These are phyloP conservation scores for Dendrocincla tyrannina DNA, from an alignment of 2,797 vertebrate genomes.

Conservation along the genomic window DNA sequence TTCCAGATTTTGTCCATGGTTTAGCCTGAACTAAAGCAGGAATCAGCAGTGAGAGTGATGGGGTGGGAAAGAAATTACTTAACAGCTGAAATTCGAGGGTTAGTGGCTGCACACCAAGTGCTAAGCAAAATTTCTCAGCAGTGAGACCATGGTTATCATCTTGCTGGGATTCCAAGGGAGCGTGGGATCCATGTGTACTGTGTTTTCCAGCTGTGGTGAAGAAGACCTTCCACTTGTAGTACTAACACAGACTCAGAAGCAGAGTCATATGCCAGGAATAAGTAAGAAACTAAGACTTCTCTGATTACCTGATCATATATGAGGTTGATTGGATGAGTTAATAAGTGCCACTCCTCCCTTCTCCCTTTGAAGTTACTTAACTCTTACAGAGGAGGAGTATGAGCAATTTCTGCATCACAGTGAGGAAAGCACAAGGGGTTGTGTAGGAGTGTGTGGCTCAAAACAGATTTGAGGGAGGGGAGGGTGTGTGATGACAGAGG, in stretches of 20 bases:
- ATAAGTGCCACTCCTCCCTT: constrained; percentile 4
- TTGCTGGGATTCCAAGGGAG: background rate
- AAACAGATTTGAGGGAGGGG: constrained; percentile 34
- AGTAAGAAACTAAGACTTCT: background rate
- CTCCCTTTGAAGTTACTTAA: constrained; percentile 43
- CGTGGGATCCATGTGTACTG: background rate
- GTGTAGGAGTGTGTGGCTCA: constrained; percentile 34
- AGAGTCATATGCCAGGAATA: background rate
- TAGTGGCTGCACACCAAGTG: background rate
- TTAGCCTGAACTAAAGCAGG: background rate
- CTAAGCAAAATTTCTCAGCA: background rate
- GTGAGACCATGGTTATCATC: background rate
- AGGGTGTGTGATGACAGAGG: constrained; percentile 21
- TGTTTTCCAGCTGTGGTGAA: background rate
- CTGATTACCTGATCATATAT: background rate
- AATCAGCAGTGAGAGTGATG: background rate
- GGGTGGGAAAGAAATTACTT: background rate
- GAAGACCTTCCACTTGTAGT: background rate
- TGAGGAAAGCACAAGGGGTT: constrained; percentile 19
- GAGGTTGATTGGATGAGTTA: background rate
- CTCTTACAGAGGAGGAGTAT: background rate
- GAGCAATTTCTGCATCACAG: background rate
- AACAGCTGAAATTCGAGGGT: background rate
- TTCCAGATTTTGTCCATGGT: background rate
- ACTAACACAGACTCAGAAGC: background rate